Percentiles rank a stretch among this genome's conserved stretches.
phyloP scores from a whole-genome alignment of 2,888 invertebrate genomes.

The Ophioninae sp. region DNA sequence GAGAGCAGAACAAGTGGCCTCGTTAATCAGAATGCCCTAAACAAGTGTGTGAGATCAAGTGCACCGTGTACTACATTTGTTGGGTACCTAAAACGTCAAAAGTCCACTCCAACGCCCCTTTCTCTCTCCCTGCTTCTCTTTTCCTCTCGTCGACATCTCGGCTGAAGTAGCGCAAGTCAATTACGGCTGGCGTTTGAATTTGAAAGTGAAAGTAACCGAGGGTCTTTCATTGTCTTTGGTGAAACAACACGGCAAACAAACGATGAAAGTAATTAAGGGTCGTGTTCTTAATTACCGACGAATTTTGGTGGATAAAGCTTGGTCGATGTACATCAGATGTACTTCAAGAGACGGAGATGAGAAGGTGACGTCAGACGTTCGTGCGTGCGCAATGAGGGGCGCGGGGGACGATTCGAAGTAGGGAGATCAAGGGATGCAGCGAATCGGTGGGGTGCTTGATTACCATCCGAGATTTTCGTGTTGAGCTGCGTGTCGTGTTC shows the following conservation, averaged over 20 bases:
- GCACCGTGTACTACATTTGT: not conserved
- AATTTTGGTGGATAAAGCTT: not conserved
- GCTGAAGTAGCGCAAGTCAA: slow-evolving; percentile 48
- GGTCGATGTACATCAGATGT: not conserved
- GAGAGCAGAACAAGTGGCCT: not conserved
- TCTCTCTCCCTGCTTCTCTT: not conserved
- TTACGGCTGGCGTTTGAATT: slow-evolving; percentile 43
- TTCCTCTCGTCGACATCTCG: not conserved
- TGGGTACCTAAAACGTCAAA: not conserved
- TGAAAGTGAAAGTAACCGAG: slow-evolving; percentile 32
- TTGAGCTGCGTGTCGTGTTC: not conserved
- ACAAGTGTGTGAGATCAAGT: not conserved
- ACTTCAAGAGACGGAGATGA: slow-evolving; percentile 2
- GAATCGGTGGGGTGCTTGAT: slow-evolving; percentile 32
- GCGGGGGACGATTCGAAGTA: slow-evolving; percentile 19
- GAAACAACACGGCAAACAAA: slow-evolving; percentile 28
- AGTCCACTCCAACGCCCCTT: not conserved
- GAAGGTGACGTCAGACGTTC: not conserved
- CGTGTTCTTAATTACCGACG: slow-evolving; percentile 22
- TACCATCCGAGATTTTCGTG: slow-evolving; percentile 13
- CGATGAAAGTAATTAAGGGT: slow-evolving; percentile 28
- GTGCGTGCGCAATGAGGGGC: not conserved
- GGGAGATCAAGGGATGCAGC: slow-evolving; percentile 52
- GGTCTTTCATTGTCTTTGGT: slow-evolving; percentile 26
- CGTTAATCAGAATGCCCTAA: not conserved